A percentile compares a stretch with the other conserved stretches of the same genome.
These are phyloP conservation scores for Eupithecia tripunctaria DNA, from an alignment of 2,888 invertebrate genomes.

Conservation along the genomic window DNA sequence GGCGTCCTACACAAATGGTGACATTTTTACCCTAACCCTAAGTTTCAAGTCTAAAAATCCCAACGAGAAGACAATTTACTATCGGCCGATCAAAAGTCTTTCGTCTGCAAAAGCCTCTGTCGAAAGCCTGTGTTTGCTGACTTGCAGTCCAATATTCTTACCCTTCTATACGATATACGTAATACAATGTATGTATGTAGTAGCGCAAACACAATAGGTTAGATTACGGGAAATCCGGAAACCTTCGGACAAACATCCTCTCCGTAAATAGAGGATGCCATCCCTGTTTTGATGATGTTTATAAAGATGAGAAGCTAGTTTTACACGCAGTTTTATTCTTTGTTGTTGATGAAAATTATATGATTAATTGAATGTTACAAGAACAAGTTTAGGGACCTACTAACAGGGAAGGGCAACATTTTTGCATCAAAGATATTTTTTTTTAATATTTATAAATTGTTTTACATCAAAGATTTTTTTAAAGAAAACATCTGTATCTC, in stretches of 20 bases:
- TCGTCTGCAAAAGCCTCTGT: not conserved
- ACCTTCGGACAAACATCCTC: conserved; percentile 54
- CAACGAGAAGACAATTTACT: not conserved
- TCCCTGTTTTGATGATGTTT: conserved; percentile 14
- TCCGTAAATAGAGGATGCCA: conserved; percentile 34
- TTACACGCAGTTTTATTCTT: not conserved
- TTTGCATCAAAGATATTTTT: not conserved
- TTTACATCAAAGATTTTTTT: too few relatives aligned
- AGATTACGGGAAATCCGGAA: conserved; percentile 56
- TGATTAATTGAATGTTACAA: too few relatives aligned
- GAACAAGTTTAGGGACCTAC: not conserved
- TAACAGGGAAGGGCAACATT: not conserved
- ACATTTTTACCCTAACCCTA: too few relatives aligned
- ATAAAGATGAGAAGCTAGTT: conserved; percentile 2
- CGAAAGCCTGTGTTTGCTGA: conserved; percentile 21
- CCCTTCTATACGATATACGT: conserved; percentile 17
- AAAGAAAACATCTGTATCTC: not conserved
- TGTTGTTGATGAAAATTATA: not conserved
- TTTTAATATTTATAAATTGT: too few relatives aligned
- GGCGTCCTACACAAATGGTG: too few relatives aligned
- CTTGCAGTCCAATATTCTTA: conserved; percentile 35
- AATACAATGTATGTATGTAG: conserved; percentile 20
- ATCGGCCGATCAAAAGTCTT: not conserved
- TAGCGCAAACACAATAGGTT: conserved; percentile 61
- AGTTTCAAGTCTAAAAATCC: too few relatives aligned